Base-by-base conservation (phyloP, 2,888 invertebrate genomes). In the Octodonta nipae region DNA sequence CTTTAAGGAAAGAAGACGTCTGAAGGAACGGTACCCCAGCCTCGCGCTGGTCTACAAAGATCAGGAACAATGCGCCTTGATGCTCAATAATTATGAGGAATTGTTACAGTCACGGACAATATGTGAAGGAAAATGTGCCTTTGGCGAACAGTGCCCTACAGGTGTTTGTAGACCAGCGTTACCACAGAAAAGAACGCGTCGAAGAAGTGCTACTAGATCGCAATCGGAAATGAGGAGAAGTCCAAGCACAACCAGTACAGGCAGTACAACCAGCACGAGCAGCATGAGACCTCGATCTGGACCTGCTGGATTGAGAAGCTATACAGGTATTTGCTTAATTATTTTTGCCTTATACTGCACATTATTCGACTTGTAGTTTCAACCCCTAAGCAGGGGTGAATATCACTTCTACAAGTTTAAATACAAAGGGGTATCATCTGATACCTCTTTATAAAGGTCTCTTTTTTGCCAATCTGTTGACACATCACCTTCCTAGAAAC, bases 101-200 rank as follows among this genome's bases (percentile, higher is more conserved):
- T 69, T 86, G 59, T 66, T 87, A 31, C 73, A 74, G 47, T 77
- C 83, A 36, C 69, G 75, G 39, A 78, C 84, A 49, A 82, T 88
- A 40, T 88, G 88, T 63, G 87, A 88, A 59, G 87, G 86, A 26
- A 78, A 80, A 54, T 88, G 88, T 56, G 69, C 78, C 3, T 73
- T 85, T 67, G 85, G 85, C 27, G 74, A 83, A 50, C 76, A 78
- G 46, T 88, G 87, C 63, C 88, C 87, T 5, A 85, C 86, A 48
- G 87, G 87, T 63, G 69, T 71, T 24, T 73, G 73, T 48, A 60
- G 70, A 25, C 36, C 49, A 28, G 36, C 37, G 13, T 29, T 44
- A 24, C 29, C 50, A 26, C 41, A 49, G 13, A 41, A 54, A 29
- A 41, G 51, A 24, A 44, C 46, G n/a, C 43, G 51, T 32, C 43